Conservation (phyloP, 2,113 vertebrate species). For the Corapipo altera region DNA sequence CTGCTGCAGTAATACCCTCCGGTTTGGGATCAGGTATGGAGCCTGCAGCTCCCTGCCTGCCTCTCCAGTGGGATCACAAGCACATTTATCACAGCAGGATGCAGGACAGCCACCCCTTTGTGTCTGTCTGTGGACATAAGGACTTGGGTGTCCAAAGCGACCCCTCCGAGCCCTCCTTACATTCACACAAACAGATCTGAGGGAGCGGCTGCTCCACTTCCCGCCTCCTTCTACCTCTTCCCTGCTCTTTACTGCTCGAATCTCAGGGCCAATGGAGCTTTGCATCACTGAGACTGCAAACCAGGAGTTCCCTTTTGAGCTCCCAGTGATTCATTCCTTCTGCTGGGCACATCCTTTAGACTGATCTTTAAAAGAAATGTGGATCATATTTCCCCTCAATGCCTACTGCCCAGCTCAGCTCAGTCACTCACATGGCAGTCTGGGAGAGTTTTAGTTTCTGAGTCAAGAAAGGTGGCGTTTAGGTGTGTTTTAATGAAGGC, state of each 20-base stretch:
- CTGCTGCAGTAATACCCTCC: neutral
- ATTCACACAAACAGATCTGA: neutral
- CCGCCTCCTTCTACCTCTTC: slow-evolving; percentile 38
- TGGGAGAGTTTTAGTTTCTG: neutral
- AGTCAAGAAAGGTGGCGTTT: neutral
- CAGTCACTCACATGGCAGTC: neutral
- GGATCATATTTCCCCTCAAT: neutral
- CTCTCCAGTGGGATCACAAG: neutral
- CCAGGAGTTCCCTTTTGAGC: neutral
- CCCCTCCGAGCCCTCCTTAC: neutral
- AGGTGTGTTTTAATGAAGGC: neutral
- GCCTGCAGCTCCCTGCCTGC: neutral
- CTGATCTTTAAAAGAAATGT: neutral
- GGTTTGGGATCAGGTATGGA: neutral
- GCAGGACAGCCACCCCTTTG: neutral
- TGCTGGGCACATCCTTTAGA: neutral
- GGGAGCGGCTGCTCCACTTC: neutral
- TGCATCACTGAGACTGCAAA: neutral
- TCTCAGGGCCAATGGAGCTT: neutral
- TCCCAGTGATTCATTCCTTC: neutral
- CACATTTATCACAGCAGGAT: neutral
- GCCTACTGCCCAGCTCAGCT: neutral
- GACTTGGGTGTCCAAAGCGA: neutral
- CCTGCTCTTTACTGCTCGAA: neutral
- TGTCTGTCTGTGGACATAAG: neutral